Percentiles rank a stretch among this genome's conserved stretches.
phyloP scores from a whole-genome alignment of 2,113 vertebrate species.

The zebrafish (Danio rerio) region GRCz12tu NC_133180.1:6421501-6422000 shows the following conservation, averaged over 20 bases:
- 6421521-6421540: conserved; percentile 48
- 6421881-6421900: conserved; percentile 6
- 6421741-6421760: conserved; percentile 86
- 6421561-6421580: conserved; percentile 79
- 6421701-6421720: conserved; percentile 89
- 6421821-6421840: conserved; percentile 79
- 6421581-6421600: conserved; percentile 82
- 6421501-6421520: conserved; percentile 1
- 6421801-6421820: conserved; percentile 79
- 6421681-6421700: conserved; percentile 74
- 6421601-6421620: conserved; percentile 82
- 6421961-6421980: not conserved
- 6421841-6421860: conserved; percentile 53
- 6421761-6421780: conserved; percentile 88
- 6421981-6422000: not conserved
- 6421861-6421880: conserved; percentile 33
- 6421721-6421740: conserved; percentile 78
- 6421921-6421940: not conserved
- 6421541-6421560: conserved; percentile 83
- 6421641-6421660: conserved; percentile 74
- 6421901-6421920: not conserved
- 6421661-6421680: conserved; percentile 81
- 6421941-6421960: conserved; percentile 8
- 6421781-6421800: conserved; percentile 78
- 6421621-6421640: conserved; percentile 83